Percentiles rank a stretch among this genome's conserved stretches.
Conservation (phyloP, 2,113 vertebrate genomes). For the Merops nubicus region DNA sequence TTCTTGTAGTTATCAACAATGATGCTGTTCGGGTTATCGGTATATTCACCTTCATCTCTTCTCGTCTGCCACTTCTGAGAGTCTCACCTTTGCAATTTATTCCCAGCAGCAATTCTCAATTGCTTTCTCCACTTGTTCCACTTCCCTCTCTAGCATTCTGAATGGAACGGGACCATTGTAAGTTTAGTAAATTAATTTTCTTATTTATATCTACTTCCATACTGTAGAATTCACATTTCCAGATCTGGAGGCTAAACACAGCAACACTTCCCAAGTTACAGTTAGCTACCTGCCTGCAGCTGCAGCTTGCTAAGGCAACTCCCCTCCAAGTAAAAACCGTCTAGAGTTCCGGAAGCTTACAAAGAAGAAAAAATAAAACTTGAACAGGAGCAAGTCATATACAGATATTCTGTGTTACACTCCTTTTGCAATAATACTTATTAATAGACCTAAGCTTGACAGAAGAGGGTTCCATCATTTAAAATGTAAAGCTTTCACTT, state of each 20-base stretch:
- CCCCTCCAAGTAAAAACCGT: background rate
- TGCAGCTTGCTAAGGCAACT: background rate
- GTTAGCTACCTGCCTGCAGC: background rate
- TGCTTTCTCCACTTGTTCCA: background rate
- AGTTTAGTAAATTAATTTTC: background rate
- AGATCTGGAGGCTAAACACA: background rate
- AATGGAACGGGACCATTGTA: background rate
- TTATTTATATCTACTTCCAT: background rate
- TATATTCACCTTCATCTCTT: background rate
- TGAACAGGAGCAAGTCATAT: background rate
- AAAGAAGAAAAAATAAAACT: background rate
- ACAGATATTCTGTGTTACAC: background rate
- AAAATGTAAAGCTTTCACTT: background rate
- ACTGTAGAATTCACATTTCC: background rate
- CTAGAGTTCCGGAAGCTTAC: background rate
- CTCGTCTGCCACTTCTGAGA: background rate
- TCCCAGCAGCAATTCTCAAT: background rate
- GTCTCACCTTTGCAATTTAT: background rate
- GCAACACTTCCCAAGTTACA: background rate
- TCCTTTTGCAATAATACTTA: background rate
- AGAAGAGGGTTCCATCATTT: background rate
- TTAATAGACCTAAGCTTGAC: background rate
- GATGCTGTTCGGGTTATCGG: background rate
- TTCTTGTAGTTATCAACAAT: background rate
- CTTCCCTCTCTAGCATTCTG: background rate